Evolutionary conservation across 1,140 invertebrate genomes (phyloP).

Genomic region (Zaprionus kolodkinae): DNA sequence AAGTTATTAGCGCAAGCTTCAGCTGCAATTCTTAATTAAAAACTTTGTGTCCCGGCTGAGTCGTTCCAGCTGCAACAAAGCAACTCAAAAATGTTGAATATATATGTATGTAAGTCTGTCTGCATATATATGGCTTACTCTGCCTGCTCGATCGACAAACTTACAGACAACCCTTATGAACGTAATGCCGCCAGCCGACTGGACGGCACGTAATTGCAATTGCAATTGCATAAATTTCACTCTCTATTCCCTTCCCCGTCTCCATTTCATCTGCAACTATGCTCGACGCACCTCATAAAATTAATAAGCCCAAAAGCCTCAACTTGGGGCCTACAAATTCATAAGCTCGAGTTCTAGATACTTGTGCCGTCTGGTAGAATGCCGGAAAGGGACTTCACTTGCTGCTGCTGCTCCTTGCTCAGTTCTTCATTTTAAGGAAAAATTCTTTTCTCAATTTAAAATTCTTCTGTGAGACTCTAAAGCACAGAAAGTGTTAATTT

Average conservation of each 20-base stretch:
- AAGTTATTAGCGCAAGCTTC: conserved; percentile 35
- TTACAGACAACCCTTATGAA: neutral
- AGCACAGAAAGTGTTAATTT: too few relatives aligned
- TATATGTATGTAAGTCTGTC: conserved; percentile 49
- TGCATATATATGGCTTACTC: neutral
- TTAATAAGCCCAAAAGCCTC: conserved; percentile 48
- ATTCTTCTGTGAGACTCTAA: neutral
- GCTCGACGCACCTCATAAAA: conserved; percentile 23
- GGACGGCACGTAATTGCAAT: conserved; percentile 68
- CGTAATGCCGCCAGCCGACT: conserved; percentile 56
- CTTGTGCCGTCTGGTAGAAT: neutral
- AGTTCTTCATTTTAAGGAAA: neutral
- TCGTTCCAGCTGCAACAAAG: conserved; percentile 39
- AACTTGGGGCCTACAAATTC: conserved; percentile 48
- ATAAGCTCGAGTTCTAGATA: conserved; percentile 40
- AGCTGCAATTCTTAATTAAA: conserved; percentile 68
- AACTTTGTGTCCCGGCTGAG: conserved; percentile 62
- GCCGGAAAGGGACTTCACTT: neutral
- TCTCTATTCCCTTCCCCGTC: conserved; percentile 22
- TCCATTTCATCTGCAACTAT: neutral
- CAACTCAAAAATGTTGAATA: conserved; percentile 36
- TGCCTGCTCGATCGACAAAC: conserved; percentile 51
- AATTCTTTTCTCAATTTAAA: neutral
- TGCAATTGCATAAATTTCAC: conserved; percentile 22
- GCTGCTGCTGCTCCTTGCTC: neutral